Conservation (phyloP, 2,113 vertebrate genomes). For the Neolamprologus longior region DNA sequence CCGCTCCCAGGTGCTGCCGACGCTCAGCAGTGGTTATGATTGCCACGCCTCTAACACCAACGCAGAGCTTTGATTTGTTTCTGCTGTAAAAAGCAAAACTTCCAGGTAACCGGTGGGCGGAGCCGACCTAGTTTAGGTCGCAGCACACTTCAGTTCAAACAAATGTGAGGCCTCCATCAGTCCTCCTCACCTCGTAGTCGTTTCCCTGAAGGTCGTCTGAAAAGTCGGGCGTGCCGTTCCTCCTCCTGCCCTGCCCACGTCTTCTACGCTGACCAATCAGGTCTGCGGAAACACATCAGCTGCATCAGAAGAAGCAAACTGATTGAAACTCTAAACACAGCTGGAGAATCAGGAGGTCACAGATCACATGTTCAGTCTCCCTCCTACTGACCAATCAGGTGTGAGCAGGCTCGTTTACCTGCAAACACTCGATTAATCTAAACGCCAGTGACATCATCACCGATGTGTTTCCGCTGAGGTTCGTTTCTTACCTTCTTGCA, state of each 20-base stretch:
- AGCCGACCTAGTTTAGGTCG: neutral
- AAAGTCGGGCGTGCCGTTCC: neutral
- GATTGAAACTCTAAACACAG: neutral
- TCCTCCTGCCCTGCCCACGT: slow-evolving; percentile 6
- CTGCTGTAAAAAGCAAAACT: neutral
- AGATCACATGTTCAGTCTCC: neutral
- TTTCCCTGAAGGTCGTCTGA: slow-evolving; percentile 56
- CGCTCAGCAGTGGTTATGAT: neutral
- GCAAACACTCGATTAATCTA: neutral
- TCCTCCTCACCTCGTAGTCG: slow-evolving; percentile 70
- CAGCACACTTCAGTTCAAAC: neutral
- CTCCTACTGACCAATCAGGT: neutral
- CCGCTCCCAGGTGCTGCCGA: neutral
- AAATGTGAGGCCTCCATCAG: neutral
- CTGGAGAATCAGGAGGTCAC: neutral
- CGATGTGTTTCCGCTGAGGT: fast-evolving
- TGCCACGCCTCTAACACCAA: neutral
- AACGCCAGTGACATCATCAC: neutral
- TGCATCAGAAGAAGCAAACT: neutral
- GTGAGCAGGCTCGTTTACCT: neutral
- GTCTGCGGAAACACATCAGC: neutral
- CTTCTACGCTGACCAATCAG: neutral
- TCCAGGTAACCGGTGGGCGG: neutral
- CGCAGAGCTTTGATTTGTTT: neutral
- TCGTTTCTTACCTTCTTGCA: neutral